These are phyloP conservation scores for Tetraneura akinire DNA, from an alignment of 1,140 invertebrate genomes.

Conservation along the genomic window DNA sequence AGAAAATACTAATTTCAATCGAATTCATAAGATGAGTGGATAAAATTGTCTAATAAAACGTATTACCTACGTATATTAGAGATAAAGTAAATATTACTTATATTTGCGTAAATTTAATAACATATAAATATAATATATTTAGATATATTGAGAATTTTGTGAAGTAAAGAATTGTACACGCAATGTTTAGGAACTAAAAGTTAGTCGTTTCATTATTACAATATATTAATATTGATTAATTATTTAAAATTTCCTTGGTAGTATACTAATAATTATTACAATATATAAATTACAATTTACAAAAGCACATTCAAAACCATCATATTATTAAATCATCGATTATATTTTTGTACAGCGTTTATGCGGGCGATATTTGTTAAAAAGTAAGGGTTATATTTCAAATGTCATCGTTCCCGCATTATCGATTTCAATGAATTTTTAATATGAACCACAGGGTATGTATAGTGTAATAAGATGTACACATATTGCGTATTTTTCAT, in stretches of 20 bases:
- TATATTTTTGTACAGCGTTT: background rate
- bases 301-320: background rate
- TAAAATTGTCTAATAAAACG: too few species aligned
- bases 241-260: conserved; percentile 4
- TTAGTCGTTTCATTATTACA: background rate
- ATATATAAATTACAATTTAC: background rate
- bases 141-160: background rate
- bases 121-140: too few species aligned
- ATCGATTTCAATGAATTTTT: conserved; percentile 3
- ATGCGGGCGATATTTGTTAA: conserved; percentile 14
- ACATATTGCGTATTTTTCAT: background rate
- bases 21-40: too few species aligned
- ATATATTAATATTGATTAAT: background rate
- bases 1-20: too few species aligned
- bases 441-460: background rate
- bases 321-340: background rate
- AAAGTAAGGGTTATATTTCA: background rate
- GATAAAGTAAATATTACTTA: too few species aligned
- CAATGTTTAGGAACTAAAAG: background rate
- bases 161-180: background rate
- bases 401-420: background rate
- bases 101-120: too few species aligned
- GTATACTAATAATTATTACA: background rate
- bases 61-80: too few species aligned
- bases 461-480: background rate